Evolutionary conservation across 2,113 vertebrate species (phyloP), one percentile per base, ranked within the genome.

Genomic region (Copsychus sechellarum): DNA sequence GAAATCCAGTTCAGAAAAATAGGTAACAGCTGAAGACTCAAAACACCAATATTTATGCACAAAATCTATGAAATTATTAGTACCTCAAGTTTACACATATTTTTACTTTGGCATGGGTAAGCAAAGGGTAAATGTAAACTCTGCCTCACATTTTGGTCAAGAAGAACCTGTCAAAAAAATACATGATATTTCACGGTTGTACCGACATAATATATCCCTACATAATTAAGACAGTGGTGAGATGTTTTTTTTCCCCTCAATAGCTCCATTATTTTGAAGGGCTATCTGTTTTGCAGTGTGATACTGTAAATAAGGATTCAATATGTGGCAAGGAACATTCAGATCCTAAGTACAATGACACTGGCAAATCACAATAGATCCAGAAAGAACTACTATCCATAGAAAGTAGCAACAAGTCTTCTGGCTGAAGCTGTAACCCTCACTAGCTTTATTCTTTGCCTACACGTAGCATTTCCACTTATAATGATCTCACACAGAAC

Each of bases 401-500:
- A 9, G 17, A 54, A 82, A 82, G 18, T 1, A 25, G 11, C 38
- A 64, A 11, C 9, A 18, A 42, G 20, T 42, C 53, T 54, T 54
- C 15, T 61, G 76, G 7, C 12, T 64, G 34, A 62, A 71, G 25
- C 20, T 62, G 42, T 48, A 65, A 54, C 18, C 18, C 76, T 17
- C 7, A 8, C 11, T 74, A 25, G 5, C 58, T 78, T 51, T 57
- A 31, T 57, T 40, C 10, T 70, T 48, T 50, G 22, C 50, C 24
- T 15, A 9, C 5, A 45, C 10, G 19, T 56, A 67, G n/a, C 25
- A 53, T 24, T 70, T 82, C 8, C 21, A 66, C 34, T 45, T 14
- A 12, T 16, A 0, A 62, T 21, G 11, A 66, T 29, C 22, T 72
- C 0, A 0, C 33, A 34, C 2, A 62, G 38, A 92, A 56, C 26